These are phyloP conservation scores for Cheilinus undulatus DNA, from an alignment of 2,113 vertebrate genomes.

Conservation along the genomic window DNA sequence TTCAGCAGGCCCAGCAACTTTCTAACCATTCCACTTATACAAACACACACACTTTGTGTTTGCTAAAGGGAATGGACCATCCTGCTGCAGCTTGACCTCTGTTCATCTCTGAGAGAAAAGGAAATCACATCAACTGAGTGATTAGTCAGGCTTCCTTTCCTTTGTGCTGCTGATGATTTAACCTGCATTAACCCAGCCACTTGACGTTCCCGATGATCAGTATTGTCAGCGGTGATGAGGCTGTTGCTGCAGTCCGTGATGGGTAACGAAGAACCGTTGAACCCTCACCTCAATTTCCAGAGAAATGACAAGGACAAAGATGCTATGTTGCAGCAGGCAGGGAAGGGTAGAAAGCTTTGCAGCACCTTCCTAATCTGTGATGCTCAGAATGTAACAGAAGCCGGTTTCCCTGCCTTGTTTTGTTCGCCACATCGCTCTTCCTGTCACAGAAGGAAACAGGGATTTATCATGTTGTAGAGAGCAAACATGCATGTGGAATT, in stretches of 20 bases:
- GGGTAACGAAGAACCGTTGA: conserved; percentile 52
- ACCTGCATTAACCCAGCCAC: conserved; percentile 61
- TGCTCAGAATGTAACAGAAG: conserved; percentile 45
- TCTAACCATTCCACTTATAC: background rate
- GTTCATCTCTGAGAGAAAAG: conserved; percentile 48
- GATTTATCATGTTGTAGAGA: conserved; percentile 45
- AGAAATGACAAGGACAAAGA: conserved; percentile 70
- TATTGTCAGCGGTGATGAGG: conserved; percentile 33
- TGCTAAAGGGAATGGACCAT: conserved; percentile 22
- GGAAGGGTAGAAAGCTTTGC: conserved; percentile 22
- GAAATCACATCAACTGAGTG: conserved; percentile 31
- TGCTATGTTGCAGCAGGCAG: conserved; percentile 35
- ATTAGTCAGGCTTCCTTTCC: conserved; percentile 53
- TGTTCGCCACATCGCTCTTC: conserved; percentile 51
- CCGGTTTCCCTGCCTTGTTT: conserved; percentile 13
- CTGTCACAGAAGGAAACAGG: conserved; percentile 49
- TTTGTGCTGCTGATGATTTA: conserved; percentile 55
- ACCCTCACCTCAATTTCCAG: conserved; percentile 76
- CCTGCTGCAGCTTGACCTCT: conserved; percentile 37
- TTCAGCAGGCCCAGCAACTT: background rate
- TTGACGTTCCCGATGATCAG: conserved; percentile 21
- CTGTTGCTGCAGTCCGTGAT: conserved; percentile 27
- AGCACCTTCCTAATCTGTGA: conserved; percentile 49
- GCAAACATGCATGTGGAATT: conserved; percentile 9
- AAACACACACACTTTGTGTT: conserved; percentile 3